These are phyloP conservation scores for Hofmannophila pseudospretella DNA, from an alignment of 2,888 invertebrate species.

Conservation along the genomic window DNA sequence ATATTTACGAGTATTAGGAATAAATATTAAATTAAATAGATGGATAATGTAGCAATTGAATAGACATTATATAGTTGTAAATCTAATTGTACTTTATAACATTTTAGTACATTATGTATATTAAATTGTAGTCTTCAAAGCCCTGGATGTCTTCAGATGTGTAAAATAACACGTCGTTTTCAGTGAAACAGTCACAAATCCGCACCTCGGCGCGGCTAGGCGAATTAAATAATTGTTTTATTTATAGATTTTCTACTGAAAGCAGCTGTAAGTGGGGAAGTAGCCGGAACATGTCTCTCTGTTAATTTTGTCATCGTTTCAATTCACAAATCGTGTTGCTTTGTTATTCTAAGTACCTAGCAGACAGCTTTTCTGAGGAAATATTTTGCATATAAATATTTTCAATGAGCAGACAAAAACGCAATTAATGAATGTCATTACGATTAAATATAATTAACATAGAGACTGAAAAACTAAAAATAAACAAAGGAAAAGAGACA, in stretches of 20 bases:
- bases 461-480: slow-evolving; percentile 4
- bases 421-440: neutral
- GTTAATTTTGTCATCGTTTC: neutral
- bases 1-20: no score
- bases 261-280: neutral
- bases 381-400: no score
- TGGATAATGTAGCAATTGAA: no score
- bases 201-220: slow-evolving; percentile 21
- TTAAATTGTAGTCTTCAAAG: neutral
- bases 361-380: no score
- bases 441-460: neutral
- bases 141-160: slow-evolving; percentile 5
- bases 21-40: no score
- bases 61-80: no score
- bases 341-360: no score
- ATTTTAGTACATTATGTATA: neutral
- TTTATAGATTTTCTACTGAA: slow-evolving; percentile 24
- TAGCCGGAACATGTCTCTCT: slow-evolving; percentile 1
- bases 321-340: neutral
- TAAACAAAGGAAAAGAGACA: slow-evolving; percentile 6
- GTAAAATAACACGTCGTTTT: slow-evolving; percentile 7
- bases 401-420: no score
- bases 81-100: no score
- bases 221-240: slow-evolving; percentile 48
- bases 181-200: slow-evolving; percentile 19